Evolutionary conservation across 2,888 invertebrate genomes (phyloP).

Genomic region (Drosophila colorata): DNA sequence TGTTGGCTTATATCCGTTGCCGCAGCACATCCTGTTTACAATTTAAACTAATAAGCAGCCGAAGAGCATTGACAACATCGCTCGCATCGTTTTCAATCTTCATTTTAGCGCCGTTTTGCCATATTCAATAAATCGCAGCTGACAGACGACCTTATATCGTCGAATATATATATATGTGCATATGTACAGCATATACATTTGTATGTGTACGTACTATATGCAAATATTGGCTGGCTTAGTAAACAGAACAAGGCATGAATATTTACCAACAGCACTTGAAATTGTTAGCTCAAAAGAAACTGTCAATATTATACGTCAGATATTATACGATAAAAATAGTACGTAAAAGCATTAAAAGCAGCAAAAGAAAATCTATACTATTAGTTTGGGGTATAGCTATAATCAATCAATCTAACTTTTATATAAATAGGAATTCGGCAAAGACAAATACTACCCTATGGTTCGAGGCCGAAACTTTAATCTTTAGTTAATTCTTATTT

Average conservation of each 20-base stretch:
- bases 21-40: constrained; percentile 76
- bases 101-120: constrained; percentile 54
- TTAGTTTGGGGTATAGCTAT: not conserved
- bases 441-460: not conserved
- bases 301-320: constrained; percentile 24
- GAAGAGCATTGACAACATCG: constrained; percentile 24
- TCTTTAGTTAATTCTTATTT: too few species aligned
- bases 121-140: constrained; percentile 71
- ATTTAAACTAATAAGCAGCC: constrained; percentile 75
- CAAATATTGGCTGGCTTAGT: constrained; percentile 35
- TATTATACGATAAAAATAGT: constrained; percentile 2
- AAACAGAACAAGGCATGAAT: constrained; percentile 19
- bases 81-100: constrained; percentile 68
- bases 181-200: constrained; percentile 6
- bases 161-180: too few species aligned
- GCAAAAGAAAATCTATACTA: not conserved
- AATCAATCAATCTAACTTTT: not conserved
- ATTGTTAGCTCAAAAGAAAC: constrained; percentile 27
- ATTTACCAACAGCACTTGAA: constrained; percentile 31
- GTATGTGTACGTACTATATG: constrained; percentile 16
- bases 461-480: too few species aligned
- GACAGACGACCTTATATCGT: constrained; percentile 31
- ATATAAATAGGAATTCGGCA: not conserved
- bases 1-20: constrained; percentile 71
- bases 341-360: not conserved